Evolutionary conservation across 2,797 vertebrate species (phyloP).

Genomic region (Helarctos malayanus): DNA sequence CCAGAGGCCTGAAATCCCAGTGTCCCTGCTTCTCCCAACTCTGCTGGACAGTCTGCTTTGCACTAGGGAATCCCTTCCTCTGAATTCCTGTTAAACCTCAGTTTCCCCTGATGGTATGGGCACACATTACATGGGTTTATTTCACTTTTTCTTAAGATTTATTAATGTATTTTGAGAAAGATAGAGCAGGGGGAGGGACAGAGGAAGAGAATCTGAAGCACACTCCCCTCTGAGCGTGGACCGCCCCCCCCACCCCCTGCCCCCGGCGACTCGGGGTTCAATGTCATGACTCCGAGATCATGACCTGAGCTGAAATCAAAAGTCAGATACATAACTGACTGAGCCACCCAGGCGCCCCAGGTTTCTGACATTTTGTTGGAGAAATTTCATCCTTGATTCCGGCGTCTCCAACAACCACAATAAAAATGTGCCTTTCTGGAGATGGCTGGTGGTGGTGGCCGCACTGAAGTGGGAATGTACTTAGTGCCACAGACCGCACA

Average conservation of each 20-base stretch:
- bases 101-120: neutral
- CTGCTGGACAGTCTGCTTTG: neutral
- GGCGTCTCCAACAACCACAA: neutral
- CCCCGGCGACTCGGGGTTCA: no score
- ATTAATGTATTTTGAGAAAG: neutral
- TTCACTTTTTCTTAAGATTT: neutral
- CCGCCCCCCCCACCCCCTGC: no score
- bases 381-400: neutral
- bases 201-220: neutral
- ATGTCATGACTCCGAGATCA: neutral
- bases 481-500: accelerated
- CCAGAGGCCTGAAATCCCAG: neutral
- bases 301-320: neutral
- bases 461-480: accelerated
- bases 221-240: neutral
- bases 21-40: neutral
- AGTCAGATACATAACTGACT: neutral
- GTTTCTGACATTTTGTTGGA: neutral
- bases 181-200: neutral
- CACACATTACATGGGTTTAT: neutral
- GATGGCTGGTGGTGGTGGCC: no score
- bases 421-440: neutral
- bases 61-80: neutral
- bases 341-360: neutral
- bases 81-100: neutral